phyloP scores from a whole-genome alignment of 2,888 invertebrate genomes.

The Chirona hameri region DNA sequence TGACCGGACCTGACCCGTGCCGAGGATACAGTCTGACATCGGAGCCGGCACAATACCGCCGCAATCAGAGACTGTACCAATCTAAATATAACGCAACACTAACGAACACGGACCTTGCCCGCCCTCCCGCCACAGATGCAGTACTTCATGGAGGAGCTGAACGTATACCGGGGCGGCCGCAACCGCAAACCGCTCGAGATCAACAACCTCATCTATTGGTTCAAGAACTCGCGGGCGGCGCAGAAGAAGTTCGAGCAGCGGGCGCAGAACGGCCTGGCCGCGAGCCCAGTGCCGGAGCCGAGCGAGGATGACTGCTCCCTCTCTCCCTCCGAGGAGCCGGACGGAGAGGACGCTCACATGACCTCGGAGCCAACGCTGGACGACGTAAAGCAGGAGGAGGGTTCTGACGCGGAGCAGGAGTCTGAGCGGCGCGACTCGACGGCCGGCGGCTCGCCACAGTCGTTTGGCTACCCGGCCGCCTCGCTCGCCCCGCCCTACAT shows the following conservation, averaged over 20 bases:
- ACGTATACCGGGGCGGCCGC: slow-evolving; percentile 83
- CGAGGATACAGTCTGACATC: too few species aligned
- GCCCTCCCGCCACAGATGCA: slow-evolving; percentile 60
- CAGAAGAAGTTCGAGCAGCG: slow-evolving; percentile 39
- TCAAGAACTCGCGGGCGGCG: slow-evolving; percentile 57
- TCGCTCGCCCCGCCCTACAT: neutral
- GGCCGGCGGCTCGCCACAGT: neutral
- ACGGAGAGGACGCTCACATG: too few species aligned
- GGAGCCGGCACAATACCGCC: too few species aligned
- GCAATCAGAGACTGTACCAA: too few species aligned
- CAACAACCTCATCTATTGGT: slow-evolving; percentile 95
- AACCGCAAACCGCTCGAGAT: slow-evolving; percentile 92
- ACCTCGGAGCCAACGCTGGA: neutral
- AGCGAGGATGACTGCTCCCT: slow-evolving; percentile 36
- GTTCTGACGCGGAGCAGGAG: neutral
- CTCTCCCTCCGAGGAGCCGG: slow-evolving; percentile 25
- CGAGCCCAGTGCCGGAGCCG: slow-evolving; percentile 35
- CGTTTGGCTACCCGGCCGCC: neutral
- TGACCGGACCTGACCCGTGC: too few species aligned
- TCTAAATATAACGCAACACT: too few species aligned
- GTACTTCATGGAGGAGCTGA: slow-evolving; percentile 89
- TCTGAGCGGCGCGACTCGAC: neutral
- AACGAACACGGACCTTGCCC: too few species aligned
- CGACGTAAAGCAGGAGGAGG: neutral
- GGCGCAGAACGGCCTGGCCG: slow-evolving; percentile 36